Base-by-base conservation (phyloP, 2,888 invertebrate species). In the Ormia ochracea region DNA sequence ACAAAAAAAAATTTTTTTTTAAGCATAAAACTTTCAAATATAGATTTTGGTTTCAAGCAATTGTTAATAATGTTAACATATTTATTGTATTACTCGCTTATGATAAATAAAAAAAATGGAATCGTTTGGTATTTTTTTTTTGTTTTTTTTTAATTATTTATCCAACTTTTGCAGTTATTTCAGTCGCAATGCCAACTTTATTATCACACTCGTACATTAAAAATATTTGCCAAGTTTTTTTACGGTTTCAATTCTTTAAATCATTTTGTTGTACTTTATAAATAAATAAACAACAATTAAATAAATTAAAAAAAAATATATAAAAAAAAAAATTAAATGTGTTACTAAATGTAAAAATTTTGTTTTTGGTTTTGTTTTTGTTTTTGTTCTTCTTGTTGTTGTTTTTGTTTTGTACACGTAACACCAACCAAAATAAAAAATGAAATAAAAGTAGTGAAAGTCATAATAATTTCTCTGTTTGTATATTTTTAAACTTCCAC, bases 401-500 rank as follows among this genome's bases (percentile, higher is more conserved):
- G n/a, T n/a, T n/a, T n/a, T n/a, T n/a, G n/a, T n/a, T n/a, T n/a
- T n/a, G n/a, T n/a, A n/a, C n/a, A n/a, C n/a, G 48, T 41, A 74
- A 58, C 54, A 68, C 33, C 41, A 74, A 56, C 31, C 61, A 56
- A 10, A 56, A 68, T 19, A 61, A 36, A 48, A 66, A 74, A 12
- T 33, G 33, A 74, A 76, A 76, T 69, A 76, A 65, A 80, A 68
- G 63, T 80, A 80, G 80, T 80, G 80, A 80, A 80, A 80, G 80
- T 80, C 80, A 73, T 68, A 76, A 76, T 80, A 76, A 80, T 80
- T 75, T 80, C 72, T 68, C 80, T 72, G 65, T 52, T 65, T 26
- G 56, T 43, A 52, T 50, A 59, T 54, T 41, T 59, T 45, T 45
- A 66, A 66, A 56, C 68, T 76, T 72, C 66, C 78, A 72, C 54